phyloP scores from a whole-genome alignment of 2,888 invertebrate genomes.

The Panzeria rudis region DNA sequence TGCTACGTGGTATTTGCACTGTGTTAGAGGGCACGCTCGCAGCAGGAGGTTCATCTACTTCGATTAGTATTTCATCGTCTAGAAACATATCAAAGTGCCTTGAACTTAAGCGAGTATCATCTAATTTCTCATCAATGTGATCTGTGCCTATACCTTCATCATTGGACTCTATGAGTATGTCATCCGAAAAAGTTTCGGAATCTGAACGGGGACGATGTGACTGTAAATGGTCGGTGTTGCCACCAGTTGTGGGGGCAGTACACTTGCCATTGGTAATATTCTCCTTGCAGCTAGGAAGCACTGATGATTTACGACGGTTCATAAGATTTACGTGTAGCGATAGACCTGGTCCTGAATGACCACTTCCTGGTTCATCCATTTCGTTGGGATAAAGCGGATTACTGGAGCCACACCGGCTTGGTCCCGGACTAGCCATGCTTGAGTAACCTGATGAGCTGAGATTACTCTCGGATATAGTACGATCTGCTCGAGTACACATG shows the following conservation, averaged over 20 bases:
- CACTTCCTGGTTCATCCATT: constrained; percentile 89
- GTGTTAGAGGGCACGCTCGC: constrained; percentile 71
- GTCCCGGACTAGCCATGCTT: constrained; percentile 93
- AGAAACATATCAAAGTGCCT: constrained; percentile 74
- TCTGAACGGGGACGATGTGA: constrained; percentile 87
- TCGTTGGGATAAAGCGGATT: constrained; percentile 91
- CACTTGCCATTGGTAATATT: constrained; percentile 83
- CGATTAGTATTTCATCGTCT: constrained; percentile 76
- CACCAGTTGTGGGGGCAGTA: constrained; percentile 53
- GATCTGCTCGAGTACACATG: constrained; percentile 88
- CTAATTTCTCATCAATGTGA: constrained; percentile 88
- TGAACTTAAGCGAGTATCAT: constrained; percentile 78
- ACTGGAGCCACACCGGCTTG: constrained; percentile 91
- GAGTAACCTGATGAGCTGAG: constrained; percentile 93
- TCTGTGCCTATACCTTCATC: constrained; percentile 92
- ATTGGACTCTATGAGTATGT: constrained; percentile 88
- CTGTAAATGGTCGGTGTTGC: constrained; percentile 73
- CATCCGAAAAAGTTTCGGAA: constrained; percentile 90
- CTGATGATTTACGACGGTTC: constrained; percentile 86
- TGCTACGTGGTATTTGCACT: constrained; percentile 72
- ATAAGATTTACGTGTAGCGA: constrained; percentile 82
- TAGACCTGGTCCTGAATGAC: constrained; percentile 76
- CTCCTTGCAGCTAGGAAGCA: constrained; percentile 85
- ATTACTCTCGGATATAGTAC: constrained; percentile 92
- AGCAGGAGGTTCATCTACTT: constrained; percentile 75